phyloP scores from a whole-genome alignment of 1,140 invertebrate genomes.

The Sminthurides bifidus region DNA sequence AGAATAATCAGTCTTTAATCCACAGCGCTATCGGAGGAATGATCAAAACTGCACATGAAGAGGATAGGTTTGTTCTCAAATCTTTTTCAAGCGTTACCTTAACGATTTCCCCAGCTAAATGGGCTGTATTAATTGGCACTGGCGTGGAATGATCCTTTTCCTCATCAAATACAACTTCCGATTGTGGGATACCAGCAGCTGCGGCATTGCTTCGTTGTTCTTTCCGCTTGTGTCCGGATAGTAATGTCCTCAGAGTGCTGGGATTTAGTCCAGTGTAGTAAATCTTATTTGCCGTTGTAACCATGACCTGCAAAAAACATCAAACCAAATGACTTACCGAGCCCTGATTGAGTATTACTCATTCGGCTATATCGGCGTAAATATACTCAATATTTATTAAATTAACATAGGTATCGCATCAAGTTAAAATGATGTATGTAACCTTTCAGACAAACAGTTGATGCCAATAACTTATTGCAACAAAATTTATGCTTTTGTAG shows the following conservation, averaged over 20 bases:
- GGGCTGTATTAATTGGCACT: constrained; percentile 17
- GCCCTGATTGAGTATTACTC: no score
- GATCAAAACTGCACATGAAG: not conserved
- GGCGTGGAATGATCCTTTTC: constrained; percentile 25
- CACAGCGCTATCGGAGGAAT: not conserved
- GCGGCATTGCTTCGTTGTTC: constrained; percentile 9
- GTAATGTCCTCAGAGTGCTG: constrained; percentile 13
- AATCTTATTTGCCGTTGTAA: constrained; percentile 21
- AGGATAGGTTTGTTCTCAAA: no score
- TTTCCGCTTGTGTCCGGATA: constrained; percentile 7
- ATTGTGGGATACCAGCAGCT: not conserved
- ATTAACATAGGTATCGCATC: no score
- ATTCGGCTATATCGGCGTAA: no score
- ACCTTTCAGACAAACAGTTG: no score
- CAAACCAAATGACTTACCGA: no score
- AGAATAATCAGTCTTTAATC: not conserved
- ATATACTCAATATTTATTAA: no score
- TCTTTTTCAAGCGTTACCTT: constrained; percentile 13
- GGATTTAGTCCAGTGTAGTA: constrained; percentile 29
- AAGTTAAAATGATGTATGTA: no score
- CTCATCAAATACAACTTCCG: constrained; percentile 9
- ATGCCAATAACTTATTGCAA: no score
- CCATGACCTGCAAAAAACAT: constrained; percentile 20
- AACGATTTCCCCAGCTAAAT: constrained; percentile 26
- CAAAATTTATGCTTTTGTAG: no score